phyloP scores from a whole-genome alignment of 2,888 invertebrate genomes.

The Platynereis dumerilii region DNA sequence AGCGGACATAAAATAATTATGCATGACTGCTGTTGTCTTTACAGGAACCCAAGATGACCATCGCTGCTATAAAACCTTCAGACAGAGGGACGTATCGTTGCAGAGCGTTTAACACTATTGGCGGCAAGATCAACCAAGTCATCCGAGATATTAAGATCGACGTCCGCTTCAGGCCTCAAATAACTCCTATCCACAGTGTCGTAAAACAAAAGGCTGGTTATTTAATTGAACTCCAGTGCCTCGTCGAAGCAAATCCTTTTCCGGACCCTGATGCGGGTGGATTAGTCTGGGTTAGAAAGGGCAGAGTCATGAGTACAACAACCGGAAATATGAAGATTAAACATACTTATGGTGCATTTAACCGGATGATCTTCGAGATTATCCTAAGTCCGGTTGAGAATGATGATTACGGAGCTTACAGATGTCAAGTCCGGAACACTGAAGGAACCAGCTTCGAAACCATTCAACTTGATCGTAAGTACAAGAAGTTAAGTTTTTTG shows the following conservation, averaged over 20 bases:
- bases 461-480: conserved; percentile 33
- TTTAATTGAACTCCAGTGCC: conserved; percentile 39
- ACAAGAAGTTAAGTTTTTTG: neutral
- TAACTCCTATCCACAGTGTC: conserved; percentile 16
- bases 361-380: conserved; percentile 38
- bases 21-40: too few relatives aligned
- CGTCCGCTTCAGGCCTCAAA: conserved; percentile 35
- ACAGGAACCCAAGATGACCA: conserved; percentile 27
- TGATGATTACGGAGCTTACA: conserved; percentile 38
- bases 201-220: conserved; percentile 38
- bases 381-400: conserved; percentile 34
- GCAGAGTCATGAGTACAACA: conserved; percentile 7
- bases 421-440: conserved; percentile 36
- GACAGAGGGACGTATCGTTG: conserved; percentile 36
- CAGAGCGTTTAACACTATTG: conserved; percentile 30
- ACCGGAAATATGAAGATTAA: conserved; percentile 28
- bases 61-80: conserved; percentile 24
- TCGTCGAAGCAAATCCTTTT: conserved; percentile 37
- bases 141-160: conserved; percentile 25
- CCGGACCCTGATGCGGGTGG: conserved; percentile 25
- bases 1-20: too few relatives aligned
- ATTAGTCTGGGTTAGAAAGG: conserved; percentile 30
- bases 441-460: conserved; percentile 13
- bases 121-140: neutral
- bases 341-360: conserved; percentile 36